Evolutionary conservation across 2,888 invertebrate genomes (phyloP).

Genomic region (Meganola albula): DNA sequence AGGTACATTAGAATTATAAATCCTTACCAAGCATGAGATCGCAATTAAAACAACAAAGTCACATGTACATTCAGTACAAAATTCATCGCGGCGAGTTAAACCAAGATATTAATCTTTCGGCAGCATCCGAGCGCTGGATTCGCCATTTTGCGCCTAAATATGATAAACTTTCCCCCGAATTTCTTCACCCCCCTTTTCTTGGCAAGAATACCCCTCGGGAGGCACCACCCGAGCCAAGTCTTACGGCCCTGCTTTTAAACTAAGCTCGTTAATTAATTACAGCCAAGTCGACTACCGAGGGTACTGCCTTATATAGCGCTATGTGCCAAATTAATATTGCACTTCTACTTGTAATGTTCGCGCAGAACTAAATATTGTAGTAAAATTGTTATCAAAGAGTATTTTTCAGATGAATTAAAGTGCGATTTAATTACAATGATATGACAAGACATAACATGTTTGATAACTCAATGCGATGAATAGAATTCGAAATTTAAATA

Average conservation of each 20-base stretch:
- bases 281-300: constrained; percentile 71
- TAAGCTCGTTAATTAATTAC: constrained; percentile 80
- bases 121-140: constrained; percentile 74
- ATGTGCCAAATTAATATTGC: constrained; percentile 73
- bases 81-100: constrained; percentile 73
- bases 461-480: too few relatives aligned
- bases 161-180: constrained; percentile 78
- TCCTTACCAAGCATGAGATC: too few relatives aligned
- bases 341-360: constrained; percentile 29
- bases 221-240: constrained; percentile 58
- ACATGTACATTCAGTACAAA: constrained; percentile 67
- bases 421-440: too few relatives aligned
- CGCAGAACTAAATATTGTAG: constrained; percentile 13
- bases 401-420: too few relatives aligned
- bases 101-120: constrained; percentile 74
- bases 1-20: too few relatives aligned
- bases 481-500: too few relatives aligned
- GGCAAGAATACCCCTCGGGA: constrained; percentile 50
- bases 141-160: constrained; percentile 78
- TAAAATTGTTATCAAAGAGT: constrained; percentile 15
- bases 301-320: constrained; percentile 67
- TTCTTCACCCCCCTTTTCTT: constrained; percentile 64
- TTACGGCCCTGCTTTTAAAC: constrained; percentile 78
- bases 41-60: constrained; percentile 54
- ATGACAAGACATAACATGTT: too few relatives aligned